phyloP scores from a whole-genome alignment of 2,888 invertebrate genomes.

The Coelopa pilipes region DNA sequence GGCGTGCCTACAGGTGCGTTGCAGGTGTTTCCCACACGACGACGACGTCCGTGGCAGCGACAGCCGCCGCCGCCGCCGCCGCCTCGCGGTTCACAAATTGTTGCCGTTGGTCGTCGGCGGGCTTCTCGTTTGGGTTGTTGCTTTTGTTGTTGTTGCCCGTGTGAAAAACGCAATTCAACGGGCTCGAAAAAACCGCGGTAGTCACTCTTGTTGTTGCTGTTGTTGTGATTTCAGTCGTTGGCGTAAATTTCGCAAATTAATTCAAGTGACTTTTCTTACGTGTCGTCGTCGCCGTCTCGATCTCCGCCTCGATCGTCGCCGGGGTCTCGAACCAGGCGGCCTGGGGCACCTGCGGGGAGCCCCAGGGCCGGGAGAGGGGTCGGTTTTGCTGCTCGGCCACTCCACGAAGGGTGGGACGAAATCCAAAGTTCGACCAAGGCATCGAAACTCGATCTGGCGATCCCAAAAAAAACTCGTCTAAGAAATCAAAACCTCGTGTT shows the following conservation, averaged over 20 bases:
- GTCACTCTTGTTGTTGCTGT: background rate
- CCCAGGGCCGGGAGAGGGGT: no score
- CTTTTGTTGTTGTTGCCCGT: constrained; percentile 14
- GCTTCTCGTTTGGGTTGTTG: no score
- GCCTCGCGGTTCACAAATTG: constrained; percentile 49
- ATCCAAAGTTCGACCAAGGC: no score
- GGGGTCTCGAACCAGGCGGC: no score
- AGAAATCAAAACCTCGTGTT: no score
- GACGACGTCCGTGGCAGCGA: background rate
- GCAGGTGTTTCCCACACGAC: constrained; percentile 5
- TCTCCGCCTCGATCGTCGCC: no score
- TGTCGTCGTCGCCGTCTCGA: background rate
- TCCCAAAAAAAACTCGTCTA: no score
- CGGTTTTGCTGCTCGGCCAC: no score
- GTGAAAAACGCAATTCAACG: constrained; percentile 45
- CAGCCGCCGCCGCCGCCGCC: constrained; percentile 43
- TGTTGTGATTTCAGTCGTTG: background rate
- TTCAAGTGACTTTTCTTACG: no score
- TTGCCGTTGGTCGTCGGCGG: constrained; percentile 33
- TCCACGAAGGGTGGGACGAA: no score
- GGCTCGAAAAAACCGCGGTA: background rate
- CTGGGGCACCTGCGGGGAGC: no score
- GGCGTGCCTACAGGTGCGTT: background rate
- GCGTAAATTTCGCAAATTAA: background rate
- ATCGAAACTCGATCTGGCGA: no score